Conservation (phyloP, 2,888 invertebrate species). For the Gymnocheta viridis region DNA sequence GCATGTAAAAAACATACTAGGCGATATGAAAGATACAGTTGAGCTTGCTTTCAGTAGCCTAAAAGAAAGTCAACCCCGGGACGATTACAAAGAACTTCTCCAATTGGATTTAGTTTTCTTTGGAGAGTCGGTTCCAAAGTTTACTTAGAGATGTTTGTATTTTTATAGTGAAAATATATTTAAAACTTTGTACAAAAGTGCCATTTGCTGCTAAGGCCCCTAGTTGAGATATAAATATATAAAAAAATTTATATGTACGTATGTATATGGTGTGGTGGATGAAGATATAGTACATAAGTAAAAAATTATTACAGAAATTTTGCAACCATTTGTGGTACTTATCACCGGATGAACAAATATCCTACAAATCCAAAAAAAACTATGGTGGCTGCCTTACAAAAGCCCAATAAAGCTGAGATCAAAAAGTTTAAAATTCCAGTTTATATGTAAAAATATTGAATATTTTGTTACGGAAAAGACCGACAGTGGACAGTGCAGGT, state of each 20-base stretch:
- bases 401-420: slow-evolving; percentile 2
- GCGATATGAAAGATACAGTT: no score
- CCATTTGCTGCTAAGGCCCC: neutral
- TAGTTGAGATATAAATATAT: slow-evolving; percentile 2
- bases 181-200: no score
- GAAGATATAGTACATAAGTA: neutral
- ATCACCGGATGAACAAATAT: no score
- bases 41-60: no score
- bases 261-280: neutral
- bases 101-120: neutral
- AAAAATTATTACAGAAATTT: neutral
- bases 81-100: neutral
- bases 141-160: neutral
- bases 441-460: slow-evolving; percentile 7
- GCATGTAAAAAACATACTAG: neutral
- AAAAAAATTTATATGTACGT: neutral
- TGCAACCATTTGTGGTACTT: no score
- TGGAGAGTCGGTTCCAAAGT: neutral
- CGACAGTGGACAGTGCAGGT: no score
- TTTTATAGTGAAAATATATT: no score
- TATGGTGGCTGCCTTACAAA: slow-evolving; percentile 22
- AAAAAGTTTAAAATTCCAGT: slow-evolving; percentile 22
- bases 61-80: no score
- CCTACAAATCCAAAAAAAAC: slow-evolving; percentile 5
- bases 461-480: slow-evolving; percentile 4